Evolutionary conservation across 2,797 vertebrate genomes (phyloP).

Genomic region (Oryzias dopingdopingensis): DNA sequence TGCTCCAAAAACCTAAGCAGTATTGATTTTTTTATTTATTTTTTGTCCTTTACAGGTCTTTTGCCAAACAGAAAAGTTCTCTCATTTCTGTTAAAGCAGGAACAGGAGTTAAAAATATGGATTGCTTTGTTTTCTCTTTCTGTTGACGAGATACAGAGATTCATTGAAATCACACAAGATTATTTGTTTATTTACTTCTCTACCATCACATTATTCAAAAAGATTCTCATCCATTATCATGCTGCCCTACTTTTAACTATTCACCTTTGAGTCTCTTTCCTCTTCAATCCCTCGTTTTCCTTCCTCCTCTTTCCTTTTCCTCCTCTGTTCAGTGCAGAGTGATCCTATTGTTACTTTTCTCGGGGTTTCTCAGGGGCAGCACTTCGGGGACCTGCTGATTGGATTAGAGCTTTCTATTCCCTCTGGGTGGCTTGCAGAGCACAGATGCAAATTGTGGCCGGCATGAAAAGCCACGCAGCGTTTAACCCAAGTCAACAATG

Average conservation of each 20-base stretch:
- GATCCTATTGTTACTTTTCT: conserved; percentile 83
- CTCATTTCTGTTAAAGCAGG: too few relatives aligned
- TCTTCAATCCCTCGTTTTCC: conserved; percentile 28
- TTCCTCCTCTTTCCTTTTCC: conserved; percentile 22
- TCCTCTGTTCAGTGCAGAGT: conserved; percentile 65
- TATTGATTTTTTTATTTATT: too few relatives aligned
- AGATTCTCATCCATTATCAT: neutral
- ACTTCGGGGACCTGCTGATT: conserved; percentile 94
- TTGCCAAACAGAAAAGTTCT: too few relatives aligned
- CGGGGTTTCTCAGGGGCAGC: conserved; percentile 80
- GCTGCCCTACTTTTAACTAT: neutral
- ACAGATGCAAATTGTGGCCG: conserved; percentile 85
- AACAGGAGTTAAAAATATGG: too few relatives aligned
- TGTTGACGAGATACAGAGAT: too few relatives aligned
- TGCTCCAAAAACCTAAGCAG: too few relatives aligned
- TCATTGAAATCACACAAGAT: too few relatives aligned
- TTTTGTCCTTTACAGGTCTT: too few relatives aligned
- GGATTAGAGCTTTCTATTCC: conserved; percentile 98
- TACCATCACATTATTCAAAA: too few relatives aligned
- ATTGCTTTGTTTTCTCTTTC: too few relatives aligned
- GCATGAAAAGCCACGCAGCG: conserved; percentile 56
- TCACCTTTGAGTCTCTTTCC: conserved; percentile 26
- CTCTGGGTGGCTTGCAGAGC: conserved; percentile 89
- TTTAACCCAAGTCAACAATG: conserved; percentile 60
- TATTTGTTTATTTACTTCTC: conserved; percentile 1